Evolutionary conservation across 37 sponge, comb jelly and placozoan species (phyloP).

Genomic region (Petrosia ficiformis): DNA sequence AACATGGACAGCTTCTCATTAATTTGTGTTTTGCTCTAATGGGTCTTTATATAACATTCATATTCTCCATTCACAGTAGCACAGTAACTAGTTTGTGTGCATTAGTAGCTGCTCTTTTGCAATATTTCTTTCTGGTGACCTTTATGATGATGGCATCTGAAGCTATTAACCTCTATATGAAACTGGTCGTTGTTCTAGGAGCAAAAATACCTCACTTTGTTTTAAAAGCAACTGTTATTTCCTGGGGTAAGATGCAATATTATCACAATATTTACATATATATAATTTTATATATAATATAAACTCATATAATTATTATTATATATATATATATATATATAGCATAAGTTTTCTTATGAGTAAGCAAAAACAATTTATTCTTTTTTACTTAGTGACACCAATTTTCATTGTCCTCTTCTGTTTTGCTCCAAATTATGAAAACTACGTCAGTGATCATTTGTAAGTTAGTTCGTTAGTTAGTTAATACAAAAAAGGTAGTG

Average conservation of each 20-base stretch:
- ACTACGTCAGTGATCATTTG: background rate
- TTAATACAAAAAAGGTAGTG: too few relatives aligned
- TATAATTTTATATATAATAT: too few relatives aligned
- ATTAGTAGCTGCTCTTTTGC: slow-evolving; percentile 16
- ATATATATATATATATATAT: too few relatives aligned
- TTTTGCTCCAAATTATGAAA: background rate
- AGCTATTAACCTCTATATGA: slow-evolving; percentile 44
- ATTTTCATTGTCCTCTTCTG: background rate
- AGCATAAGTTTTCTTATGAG: background rate
- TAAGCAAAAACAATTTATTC: background rate
- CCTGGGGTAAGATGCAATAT: slow-evolving; percentile 53
- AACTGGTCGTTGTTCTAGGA: slow-evolving; percentile 34
- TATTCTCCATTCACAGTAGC: background rate
- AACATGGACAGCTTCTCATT: slow-evolving; percentile 45
- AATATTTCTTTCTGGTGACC: slow-evolving; percentile 51
- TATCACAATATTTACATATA: too few relatives aligned
- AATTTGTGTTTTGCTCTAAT: slow-evolving; percentile 39
- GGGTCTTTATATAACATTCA: slow-evolving; percentile 39
- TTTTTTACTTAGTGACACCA: slow-evolving; percentile 5
- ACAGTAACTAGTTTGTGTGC: slow-evolving; percentile 10
- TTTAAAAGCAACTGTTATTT: slow-evolving; percentile 16
- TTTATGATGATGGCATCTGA: slow-evolving; percentile 44
- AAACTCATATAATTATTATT: too few relatives aligned
- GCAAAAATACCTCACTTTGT: slow-evolving; percentile 6
- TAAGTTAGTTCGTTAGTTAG: too few relatives aligned